phyloP scores from a whole-genome alignment of 2,797 vertebrate genomes.

The Pseudochirops cupreus region DNA sequence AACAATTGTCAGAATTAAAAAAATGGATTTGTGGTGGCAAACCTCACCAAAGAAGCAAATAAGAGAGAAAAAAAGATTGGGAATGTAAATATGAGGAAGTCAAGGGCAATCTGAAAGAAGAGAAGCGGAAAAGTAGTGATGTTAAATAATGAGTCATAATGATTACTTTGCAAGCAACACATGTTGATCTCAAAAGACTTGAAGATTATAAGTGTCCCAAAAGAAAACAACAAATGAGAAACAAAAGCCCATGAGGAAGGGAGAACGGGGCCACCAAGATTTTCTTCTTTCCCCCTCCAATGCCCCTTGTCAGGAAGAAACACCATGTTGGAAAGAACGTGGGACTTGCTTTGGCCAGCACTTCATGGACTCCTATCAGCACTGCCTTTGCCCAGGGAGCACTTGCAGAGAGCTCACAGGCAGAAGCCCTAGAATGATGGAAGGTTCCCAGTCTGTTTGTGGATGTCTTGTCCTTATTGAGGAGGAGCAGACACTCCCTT shows the following conservation, averaged over 20 bases:
- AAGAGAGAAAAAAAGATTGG: not conserved
- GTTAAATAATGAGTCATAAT: not conserved
- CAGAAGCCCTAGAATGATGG: not conserved
- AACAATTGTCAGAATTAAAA: not conserved
- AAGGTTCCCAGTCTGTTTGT: not conserved
- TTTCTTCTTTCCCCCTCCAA: not conserved
- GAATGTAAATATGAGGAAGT: not conserved
- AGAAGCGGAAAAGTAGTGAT: not conserved
- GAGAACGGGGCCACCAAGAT: not conserved
- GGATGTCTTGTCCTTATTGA: not conserved
- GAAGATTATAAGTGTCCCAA: not conserved
- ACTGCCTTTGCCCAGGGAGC: not conserved
- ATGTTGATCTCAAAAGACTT: not conserved
- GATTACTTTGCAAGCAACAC: not conserved
- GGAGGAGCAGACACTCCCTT: not conserved
- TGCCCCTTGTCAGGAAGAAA: not conserved
- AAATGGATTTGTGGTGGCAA: not conserved
- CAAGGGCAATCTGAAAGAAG: not conserved
- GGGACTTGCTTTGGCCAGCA: not conserved
- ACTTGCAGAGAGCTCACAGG: not conserved
- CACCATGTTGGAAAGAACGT: not conserved
- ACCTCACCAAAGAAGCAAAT: not conserved
- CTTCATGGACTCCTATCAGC: not conserved
- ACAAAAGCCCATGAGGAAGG: not conserved
- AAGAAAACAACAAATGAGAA: not conserved